Conservation (phyloP, 2,113 vertebrate species). For the Oreamnos americanus region DNA sequence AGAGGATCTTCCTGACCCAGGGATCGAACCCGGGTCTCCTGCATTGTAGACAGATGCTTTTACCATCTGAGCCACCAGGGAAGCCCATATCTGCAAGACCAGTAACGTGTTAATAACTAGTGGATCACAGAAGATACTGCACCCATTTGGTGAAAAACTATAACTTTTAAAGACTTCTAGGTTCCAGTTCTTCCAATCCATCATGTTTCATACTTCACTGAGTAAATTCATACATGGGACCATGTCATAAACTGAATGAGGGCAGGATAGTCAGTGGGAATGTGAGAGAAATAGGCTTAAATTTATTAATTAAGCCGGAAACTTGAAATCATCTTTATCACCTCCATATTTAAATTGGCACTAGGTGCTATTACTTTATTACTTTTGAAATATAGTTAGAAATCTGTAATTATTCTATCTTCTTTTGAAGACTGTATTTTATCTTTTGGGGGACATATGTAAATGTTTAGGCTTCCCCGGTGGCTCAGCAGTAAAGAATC, state of each 20-base stretch:
- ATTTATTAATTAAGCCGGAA: neutral
- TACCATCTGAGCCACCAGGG: neutral
- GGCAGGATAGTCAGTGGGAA: accelerated
- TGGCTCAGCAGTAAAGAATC: neutral
- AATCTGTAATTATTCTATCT: neutral
- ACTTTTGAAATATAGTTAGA: neutral
- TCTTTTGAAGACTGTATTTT: neutral
- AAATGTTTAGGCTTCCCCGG: neutral
- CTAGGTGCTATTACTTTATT: neutral
- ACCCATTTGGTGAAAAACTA: neutral
- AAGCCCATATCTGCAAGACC: neutral
- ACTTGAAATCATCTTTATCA: neutral
- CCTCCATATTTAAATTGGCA: neutral
- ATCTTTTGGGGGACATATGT: neutral
- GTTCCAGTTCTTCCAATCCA: neutral
- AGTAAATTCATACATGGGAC: neutral
- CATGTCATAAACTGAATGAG: neutral
- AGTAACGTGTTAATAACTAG: neutral
- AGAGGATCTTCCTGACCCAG: neutral
- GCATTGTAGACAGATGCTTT: neutral
- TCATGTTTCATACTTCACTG: neutral
- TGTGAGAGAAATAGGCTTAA: neutral
- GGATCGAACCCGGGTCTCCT: accelerated
- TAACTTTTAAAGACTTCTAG: neutral
- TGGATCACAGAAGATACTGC: neutral